These are phyloP conservation scores for Folsomia manolachei DNA, from an alignment of 2,888 invertebrate species.

Conservation along the genomic window DNA sequence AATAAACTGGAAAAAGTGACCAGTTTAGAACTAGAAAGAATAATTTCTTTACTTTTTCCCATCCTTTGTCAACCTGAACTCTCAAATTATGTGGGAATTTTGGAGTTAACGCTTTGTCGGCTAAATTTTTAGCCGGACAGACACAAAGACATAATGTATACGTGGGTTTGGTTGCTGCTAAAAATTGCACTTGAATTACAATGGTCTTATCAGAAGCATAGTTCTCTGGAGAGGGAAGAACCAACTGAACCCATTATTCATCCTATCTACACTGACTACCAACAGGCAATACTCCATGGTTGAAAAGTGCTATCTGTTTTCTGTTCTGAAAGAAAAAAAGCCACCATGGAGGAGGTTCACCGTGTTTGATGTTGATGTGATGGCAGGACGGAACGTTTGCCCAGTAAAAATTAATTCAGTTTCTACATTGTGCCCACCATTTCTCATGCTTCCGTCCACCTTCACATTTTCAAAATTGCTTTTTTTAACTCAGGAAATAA, in stretches of 20 bases:
- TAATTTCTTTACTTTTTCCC: no score
- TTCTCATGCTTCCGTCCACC: not conserved
- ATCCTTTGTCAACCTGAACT: no score
- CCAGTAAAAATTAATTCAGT: not conserved
- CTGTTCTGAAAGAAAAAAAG: not conserved
- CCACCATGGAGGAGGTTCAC: not conserved
- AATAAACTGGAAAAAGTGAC: no score
- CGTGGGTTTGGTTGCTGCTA: no score
- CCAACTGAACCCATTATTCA: not conserved
- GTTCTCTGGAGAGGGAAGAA: no score
- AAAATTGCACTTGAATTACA: not conserved
- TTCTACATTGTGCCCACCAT: not conserved
- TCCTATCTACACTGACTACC: no score
- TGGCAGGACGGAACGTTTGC: not conserved
- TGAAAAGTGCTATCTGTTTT: not conserved
- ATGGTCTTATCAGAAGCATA: not conserved
- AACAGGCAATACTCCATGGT: not conserved
- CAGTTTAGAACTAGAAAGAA: no score
- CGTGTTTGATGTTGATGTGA: not conserved
- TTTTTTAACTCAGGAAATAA: not conserved
- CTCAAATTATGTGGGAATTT: no score
- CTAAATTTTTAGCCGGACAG: no score
- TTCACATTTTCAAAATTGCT: constrained; percentile 2
- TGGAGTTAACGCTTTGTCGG: no score
- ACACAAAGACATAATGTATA: no score